phyloP scores from a whole-genome alignment of 2,888 invertebrate species.

The Epinotia ramella region DNA sequence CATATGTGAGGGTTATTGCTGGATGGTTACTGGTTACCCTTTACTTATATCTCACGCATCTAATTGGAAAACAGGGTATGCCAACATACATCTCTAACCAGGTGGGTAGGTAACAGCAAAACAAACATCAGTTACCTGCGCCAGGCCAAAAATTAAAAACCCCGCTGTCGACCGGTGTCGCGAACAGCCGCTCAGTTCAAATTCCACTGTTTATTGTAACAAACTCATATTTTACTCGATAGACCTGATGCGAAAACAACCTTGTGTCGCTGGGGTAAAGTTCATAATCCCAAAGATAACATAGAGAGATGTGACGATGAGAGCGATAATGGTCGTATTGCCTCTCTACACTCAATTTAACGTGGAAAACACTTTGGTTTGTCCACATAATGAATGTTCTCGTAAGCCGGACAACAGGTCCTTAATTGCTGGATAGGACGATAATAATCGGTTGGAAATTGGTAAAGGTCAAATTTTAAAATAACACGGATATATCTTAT shows the following conservation, averaged over 20 bases:
- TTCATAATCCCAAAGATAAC: not conserved
- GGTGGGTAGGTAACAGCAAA: constrained; percentile 48
- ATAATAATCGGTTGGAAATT: constrained; percentile 29
- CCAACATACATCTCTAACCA: constrained; percentile 48
- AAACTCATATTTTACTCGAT: not conserved
- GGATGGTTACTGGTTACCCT: not conserved
- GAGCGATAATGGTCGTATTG: constrained; percentile 50
- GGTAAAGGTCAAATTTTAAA: constrained; percentile 36
- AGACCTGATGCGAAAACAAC: not conserved
- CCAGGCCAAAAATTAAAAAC: constrained; percentile 79
- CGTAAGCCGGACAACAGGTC: constrained; percentile 58
- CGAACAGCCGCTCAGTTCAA: constrained; percentile 72
- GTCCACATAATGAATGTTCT: constrained; percentile 76
- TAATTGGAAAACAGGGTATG: constrained; percentile 62
- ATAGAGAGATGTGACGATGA: not conserved
- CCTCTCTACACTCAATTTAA: constrained; percentile 82
- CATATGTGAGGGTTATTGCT: not conserved
- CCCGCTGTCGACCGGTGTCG: constrained; percentile 73
- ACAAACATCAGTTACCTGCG: constrained; percentile 58
- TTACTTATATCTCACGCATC: constrained; percentile 45
- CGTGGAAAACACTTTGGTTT: constrained; percentile 81
- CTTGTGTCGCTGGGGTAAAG: not conserved
- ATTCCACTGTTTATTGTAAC: constrained; percentile 51
- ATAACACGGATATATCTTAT: constrained; percentile 18
- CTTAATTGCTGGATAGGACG: constrained; percentile 53